Evolutionary conservation across 1,140 invertebrate species (phyloP).

Genomic region (Eubasilissa regina): DNA sequence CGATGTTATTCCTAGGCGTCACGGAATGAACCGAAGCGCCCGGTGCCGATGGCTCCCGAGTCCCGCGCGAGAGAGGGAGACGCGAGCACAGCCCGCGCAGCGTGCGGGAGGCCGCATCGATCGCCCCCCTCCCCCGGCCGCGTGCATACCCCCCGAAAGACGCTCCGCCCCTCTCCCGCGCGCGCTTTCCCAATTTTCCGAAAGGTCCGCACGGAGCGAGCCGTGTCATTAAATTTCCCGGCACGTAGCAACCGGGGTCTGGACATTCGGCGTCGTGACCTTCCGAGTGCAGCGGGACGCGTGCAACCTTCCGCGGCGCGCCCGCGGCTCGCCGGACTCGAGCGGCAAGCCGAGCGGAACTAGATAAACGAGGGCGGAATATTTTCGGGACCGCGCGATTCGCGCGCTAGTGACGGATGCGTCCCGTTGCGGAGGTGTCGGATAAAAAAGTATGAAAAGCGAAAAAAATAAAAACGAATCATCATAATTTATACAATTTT

Average conservation of each 20-base stretch:
- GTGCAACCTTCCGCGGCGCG: not conserved
- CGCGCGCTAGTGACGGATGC: no score
- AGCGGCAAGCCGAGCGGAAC: not conserved
- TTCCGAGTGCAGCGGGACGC: conserved; percentile 1
- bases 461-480: not conserved
- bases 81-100: conserved; percentile 34
- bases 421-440: not conserved
- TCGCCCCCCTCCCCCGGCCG: conserved; percentile 14
- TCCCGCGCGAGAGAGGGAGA: conserved; percentile 3
- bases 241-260: conserved; percentile 15
- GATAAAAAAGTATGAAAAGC: not conserved
- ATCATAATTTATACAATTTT: not conserved
- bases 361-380: no score
- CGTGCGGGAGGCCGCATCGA: conserved; percentile 25
- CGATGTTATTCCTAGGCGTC: no score
- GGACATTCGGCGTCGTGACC: conserved; percentile 11
- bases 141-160: conserved; percentile 31
- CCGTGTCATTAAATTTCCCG: not conserved
- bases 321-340: not conserved
- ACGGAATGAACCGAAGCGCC: no score
- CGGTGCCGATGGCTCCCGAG: no score
- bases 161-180: no score
- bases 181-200: conserved; percentile 32
- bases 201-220: conserved; percentile 12
- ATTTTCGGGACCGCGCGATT: no score